Percentiles rank a stretch among this genome's conserved stretches.
Conservation (phyloP, 2,888 invertebrate genomes). For the Ditylenchus weischeri region DNA sequence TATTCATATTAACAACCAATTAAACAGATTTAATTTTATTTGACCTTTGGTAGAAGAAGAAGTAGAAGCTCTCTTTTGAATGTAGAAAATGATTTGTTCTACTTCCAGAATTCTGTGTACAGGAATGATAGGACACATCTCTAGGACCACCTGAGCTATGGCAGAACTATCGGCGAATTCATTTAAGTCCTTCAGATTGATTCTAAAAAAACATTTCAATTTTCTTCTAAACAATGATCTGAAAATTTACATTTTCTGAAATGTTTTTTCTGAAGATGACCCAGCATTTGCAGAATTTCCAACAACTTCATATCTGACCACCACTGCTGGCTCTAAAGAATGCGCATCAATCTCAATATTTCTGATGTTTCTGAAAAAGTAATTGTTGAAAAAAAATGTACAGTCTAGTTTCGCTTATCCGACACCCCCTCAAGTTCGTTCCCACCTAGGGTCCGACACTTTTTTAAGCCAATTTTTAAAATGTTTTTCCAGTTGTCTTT, state of each 20-base stretch:
- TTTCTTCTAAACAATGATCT: no score
- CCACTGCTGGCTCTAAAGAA: conserved; percentile 79
- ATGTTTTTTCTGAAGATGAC: conserved; percentile 74
- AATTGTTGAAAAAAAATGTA: no score
- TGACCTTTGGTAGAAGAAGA: no score
- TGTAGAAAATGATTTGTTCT: conserved; percentile 80
- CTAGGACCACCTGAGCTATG: conserved; percentile 78
- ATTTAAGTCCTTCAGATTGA: conserved; percentile 76
- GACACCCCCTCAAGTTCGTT: no score
- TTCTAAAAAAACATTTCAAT: conserved; percentile 57
- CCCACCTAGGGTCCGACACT: no score
- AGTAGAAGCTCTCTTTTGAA: conserved; percentile 67
- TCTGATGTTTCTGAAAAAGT: conserved; percentile 1
- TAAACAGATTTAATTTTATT: background rate
- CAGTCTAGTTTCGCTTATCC: no score
- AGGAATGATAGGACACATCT: conserved; percentile 78
- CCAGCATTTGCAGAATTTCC: conserved; percentile 74
- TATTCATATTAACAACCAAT: background rate
- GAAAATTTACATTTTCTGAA: conserved; percentile 42
- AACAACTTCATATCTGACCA: conserved; percentile 81
- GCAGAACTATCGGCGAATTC: conserved; percentile 75
- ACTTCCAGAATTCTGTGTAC: conserved; percentile 77
- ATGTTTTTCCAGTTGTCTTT: no score
- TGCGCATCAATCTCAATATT: conserved; percentile 73
- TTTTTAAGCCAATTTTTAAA: no score